Evolutionary conservation across 1,140 invertebrate genomes (phyloP), one percentile per base, ranked within the genome.

Genomic region (Hyles euphorbiae): DNA sequence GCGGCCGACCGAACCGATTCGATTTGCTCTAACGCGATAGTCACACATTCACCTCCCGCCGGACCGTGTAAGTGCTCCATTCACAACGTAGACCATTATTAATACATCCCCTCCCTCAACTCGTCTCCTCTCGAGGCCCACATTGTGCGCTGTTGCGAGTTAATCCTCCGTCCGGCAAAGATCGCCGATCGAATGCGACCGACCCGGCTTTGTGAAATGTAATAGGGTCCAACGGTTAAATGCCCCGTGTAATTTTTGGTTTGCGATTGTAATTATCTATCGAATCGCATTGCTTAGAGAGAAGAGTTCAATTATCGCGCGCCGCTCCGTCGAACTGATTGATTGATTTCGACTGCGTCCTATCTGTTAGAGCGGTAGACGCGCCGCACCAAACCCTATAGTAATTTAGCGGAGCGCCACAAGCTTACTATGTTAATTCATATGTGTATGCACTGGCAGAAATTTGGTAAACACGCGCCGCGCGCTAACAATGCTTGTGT

Each of bases 241-340:
- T 78, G 76, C 70, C 70, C 70, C 77, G 70, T 78, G 78, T 80
- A 80, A 87, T 86, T 86, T 81, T 84, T 81, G 81, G 81, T 84
- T 86, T 84, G 81, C 81, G 68, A 82, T 84, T 83, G 81, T 78
- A 85, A 82, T 83, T 87, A 81, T 83, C 74, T 84, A 81, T 83
- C 76, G 74, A 81, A 83, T 79, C 70, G 73, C 70, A 56, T 58
- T 72, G 67, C 70, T 78, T 64, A 71, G 70, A 71, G 80, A 77
- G 81, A 83, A 86, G 79, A 83, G 80, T 83, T 81, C 82, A 81
- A 81, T 84, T 86, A 84, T 83, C 70, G 74, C 71, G 77, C 73
- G 74, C 77, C 79, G 80, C 78, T 87, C 72, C 74, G 67, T 55
- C 69, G 70, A 58, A 73, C 76, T 84, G 81, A 87, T 83, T 84